phyloP scores from a whole-genome alignment of 2,113 vertebrate genomes.

The Taurulus bubalis region DNA sequence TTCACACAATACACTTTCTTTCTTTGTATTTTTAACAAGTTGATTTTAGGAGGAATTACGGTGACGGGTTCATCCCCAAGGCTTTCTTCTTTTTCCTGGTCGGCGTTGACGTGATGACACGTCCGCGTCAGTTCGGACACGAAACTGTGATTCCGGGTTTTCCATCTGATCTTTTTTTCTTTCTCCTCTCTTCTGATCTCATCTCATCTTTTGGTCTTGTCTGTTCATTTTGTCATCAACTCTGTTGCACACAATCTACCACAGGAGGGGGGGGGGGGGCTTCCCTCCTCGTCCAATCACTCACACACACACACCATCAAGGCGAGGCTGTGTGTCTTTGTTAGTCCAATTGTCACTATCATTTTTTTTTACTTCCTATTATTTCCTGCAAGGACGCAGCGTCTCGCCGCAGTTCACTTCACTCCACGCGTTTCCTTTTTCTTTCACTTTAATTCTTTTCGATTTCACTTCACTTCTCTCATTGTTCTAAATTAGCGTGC shows the following conservation, averaged over 20 bases:
- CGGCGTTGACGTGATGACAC: background rate
- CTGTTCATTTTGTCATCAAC: slow-evolving; percentile 61
- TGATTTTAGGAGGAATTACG: background rate
- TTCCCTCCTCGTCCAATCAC: slow-evolving; percentile 51
- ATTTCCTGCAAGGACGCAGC: slow-evolving; percentile 65
- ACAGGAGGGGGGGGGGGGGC: too few species aligned
- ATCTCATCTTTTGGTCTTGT: slow-evolving; percentile 63
- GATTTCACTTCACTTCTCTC: background rate
- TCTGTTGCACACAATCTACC: slow-evolving; percentile 44
- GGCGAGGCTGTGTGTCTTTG: slow-evolving; percentile 76
- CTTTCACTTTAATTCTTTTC: background rate
- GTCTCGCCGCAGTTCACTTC: slow-evolving; percentile 54
- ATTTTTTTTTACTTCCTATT: slow-evolving; percentile 59
- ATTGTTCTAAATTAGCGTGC: background rate
- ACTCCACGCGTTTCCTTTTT: slow-evolving; percentile 25
- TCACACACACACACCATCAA: slow-evolving; percentile 61
- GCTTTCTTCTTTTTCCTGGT: background rate
- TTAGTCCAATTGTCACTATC: slow-evolving; percentile 74
- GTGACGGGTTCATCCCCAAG: background rate
- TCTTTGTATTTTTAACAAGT: background rate
- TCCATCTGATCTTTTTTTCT: slow-evolving; percentile 6
- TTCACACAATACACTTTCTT: too few species aligned
- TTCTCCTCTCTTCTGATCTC: background rate
- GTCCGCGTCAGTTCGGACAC: background rate
- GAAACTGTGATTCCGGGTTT: slow-evolving; percentile 7